Evolutionary conservation across 2,113 vertebrate species (phyloP).

Genomic region (Lampris incognitus): DNA sequence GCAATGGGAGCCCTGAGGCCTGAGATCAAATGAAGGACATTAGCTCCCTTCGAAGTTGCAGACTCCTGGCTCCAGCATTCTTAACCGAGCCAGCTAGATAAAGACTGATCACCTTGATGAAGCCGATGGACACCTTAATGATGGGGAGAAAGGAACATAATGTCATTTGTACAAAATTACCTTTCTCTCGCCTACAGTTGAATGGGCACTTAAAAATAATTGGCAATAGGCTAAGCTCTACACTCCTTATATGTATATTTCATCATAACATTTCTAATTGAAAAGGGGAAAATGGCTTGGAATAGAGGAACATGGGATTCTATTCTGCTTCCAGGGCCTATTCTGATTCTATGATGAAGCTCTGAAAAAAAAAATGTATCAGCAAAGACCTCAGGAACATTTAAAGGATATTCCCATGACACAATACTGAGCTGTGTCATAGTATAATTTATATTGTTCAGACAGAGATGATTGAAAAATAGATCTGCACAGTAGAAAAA

Average conservation of each 20-base stretch:
- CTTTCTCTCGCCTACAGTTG: background rate
- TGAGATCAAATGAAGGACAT: slow-evolving; percentile 50
- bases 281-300: background rate
- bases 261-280: background rate
- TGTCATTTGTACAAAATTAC: slow-evolving; percentile 1
- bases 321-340: no score
- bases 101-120: slow-evolving; percentile 52
- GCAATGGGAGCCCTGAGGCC: slow-evolving; percentile 25
- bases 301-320: background rate
- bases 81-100: slow-evolving; percentile 39
- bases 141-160: background rate
- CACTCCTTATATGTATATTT: background rate
- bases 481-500: background rate
- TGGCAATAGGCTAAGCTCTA: background rate
- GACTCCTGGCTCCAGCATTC: slow-evolving; percentile 25
- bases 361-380: no score
- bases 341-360: no score
- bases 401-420: background rate
- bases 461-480: background rate
- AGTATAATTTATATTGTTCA: background rate
- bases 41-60: slow-evolving; percentile 44
- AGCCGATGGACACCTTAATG: slow-evolving; percentile 56
- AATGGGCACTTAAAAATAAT: slow-evolving; percentile 2
- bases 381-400: no score
- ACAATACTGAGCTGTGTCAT: background rate